Percentiles rank a stretch among this genome's conserved stretches.
phyloP scores from a whole-genome alignment of 2,797 vertebrate species.

The Florisuga fusca region DNA sequence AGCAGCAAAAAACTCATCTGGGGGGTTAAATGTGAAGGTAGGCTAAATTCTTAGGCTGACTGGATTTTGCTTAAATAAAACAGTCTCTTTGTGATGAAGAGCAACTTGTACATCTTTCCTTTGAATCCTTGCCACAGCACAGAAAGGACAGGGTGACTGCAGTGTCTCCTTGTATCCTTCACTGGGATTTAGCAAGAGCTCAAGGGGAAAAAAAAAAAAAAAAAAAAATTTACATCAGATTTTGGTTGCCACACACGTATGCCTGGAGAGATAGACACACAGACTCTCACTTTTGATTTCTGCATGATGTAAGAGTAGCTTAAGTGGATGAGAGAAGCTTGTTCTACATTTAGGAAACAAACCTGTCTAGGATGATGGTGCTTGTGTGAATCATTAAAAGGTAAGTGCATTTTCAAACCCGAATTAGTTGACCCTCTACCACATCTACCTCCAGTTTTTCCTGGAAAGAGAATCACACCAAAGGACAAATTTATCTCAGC shows the following conservation, averaged over 20 bases:
- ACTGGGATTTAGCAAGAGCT: background rate
- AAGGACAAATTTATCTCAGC: background rate
- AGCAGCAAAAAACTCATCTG: background rate
- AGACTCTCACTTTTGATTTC: constrained; percentile 29
- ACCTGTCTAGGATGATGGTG: background rate
- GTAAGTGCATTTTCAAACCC: background rate
- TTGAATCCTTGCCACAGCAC: background rate
- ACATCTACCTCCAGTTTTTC: background rate
- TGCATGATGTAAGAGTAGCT: constrained; percentile 18
- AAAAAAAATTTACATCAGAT: background rate
- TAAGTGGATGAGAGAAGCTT: constrained; percentile 32
- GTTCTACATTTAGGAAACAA: constrained; percentile 39
- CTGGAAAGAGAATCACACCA: background rate
- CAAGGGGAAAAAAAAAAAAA: background rate
- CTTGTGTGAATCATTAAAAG: constrained; percentile 34
- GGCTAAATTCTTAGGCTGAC: background rate
- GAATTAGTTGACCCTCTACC: background rate
- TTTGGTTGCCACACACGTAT: background rate
- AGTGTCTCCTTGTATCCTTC: background rate
- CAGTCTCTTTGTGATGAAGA: background rate
- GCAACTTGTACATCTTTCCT: background rate
- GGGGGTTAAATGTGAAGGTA: background rate
- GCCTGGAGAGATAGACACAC: background rate
- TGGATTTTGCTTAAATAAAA: background rate
- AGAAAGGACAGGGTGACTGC: background rate